Evolutionary conservation across 2,113 vertebrate genomes (phyloP), one percentile per base, ranked within the genome.

Genomic region (Hirundichthys speculiger): DNA sequence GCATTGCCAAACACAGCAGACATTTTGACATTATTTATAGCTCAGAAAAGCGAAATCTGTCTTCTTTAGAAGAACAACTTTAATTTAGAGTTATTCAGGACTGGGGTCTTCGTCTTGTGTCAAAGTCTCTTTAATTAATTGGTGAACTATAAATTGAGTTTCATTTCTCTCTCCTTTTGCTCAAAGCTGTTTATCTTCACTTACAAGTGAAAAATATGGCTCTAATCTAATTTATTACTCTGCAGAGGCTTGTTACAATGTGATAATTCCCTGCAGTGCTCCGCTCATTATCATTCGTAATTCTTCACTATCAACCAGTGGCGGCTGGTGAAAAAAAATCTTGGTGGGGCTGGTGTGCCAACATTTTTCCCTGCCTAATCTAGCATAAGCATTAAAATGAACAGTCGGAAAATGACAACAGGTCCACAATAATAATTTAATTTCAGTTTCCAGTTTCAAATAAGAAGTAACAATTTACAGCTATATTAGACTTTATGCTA

Each of bases 221-320:
- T 72, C 47, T 77, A 65, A 84, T 86, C 50, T 56, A 76, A 71
- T 82, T 67, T 62, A 73, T 79, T 70, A 48, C 22, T 56, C 56
- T 13, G 1, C 40, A 3, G 58, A 70, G 69, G 75, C 47, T 22
- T 55, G 50, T 61, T 45, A 38, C 45, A 24, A 52, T 69, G 21
- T 75, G 65, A 77, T 69, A 52, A 77, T 69, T 78, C 71, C 59
- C 66, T 39, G 52, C 48, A 43, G 41, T 16, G 1, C 52, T 69
- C 18, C 40, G 57, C 63, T 72, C 64, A 48, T 51, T 67, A 64
- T 77, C 77, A 54, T 69, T 62, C 77, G 13, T 67, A 62, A 75
- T 73, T 81, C 75, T 74, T 60, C 66, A 72, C 49, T 79, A n/a
- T n/a, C n/a, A n/a, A n/a, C n/a, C n/a, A n/a, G n/a, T n/a, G n/a